Base-by-base conservation (phyloP, 2,888 invertebrate genomes). In the Lasioglossum marginatum region DNA sequence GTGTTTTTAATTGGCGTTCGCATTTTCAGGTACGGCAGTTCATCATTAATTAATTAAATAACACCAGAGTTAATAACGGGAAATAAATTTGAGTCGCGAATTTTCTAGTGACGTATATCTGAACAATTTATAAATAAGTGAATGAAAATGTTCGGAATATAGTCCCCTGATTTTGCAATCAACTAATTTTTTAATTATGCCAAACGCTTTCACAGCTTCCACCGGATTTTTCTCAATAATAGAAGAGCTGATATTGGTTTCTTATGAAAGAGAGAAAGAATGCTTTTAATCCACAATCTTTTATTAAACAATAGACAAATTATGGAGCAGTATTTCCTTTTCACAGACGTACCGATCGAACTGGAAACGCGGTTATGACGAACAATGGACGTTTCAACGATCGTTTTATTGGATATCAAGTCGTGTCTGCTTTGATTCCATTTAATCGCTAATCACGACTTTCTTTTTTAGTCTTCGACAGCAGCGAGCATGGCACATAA, bases 401-500 rank as follows among this genome's bases (percentile, higher is more conserved):
- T 66, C 66, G 66, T 66, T 66, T 66, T 66, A 66, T 66, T 66
- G 66, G 66, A 66, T 66, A 66, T 34, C 66, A 66, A 66, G 66
- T 34, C 66, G 66, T 16, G 31, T 34, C 66, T 34, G 66, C 66
- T 34, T 66, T 34, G 66, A 34, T 66, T 66, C 66, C 66, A 34
- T 66, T 66, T 66, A 66, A 66, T 66, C 66, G 66, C 34, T 66
- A 66, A 66, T 66, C 66, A 66, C 66, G 31, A 34, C 8, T 6
- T 34, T 31, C 19, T 19, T 66, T 31, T 66, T 66, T 34, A 31
- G 66, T 34, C 31, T 31, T 31, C 31, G 34, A 66, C 31, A 52
- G 8, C 16, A 66, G 31, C 34, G 19, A 66, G 66, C 66, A 66
- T 66, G 19, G 34, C n/a, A n/a, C n/a, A n/a, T 66, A 66, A 66